A percentile compares a stretch with the other conserved stretches of the same genome.
Conservation (phyloP, 2,888 invertebrate genomes). For the Onthophagus sagittarius region DNA sequence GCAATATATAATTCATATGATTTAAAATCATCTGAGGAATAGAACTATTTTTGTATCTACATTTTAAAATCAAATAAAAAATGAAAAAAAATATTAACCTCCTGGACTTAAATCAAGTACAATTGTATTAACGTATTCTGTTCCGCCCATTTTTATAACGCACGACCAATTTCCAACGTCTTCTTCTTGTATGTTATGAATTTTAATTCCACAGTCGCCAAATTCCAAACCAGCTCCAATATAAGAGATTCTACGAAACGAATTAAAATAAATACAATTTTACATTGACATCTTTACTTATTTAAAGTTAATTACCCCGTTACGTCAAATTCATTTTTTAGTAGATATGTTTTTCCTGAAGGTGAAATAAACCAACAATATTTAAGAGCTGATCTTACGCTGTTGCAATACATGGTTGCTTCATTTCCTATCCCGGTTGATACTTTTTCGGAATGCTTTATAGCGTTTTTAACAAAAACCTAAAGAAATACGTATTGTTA, state of each 20-base stretch:
- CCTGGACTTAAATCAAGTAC: not conserved
- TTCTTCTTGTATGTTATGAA: constrained; percentile 20
- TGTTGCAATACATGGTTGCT: constrained; percentile 17
- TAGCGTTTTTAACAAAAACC: not conserved
- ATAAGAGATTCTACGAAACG: constrained; percentile 25
- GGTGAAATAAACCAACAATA: constrained; percentile 23
- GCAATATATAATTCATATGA: too few relatives aligned
- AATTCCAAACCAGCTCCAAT: constrained; percentile 28
- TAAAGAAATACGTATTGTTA: not conserved
- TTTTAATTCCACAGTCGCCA: constrained; percentile 30
- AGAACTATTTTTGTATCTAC: too few relatives aligned
- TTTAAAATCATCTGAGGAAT: too few relatives aligned
- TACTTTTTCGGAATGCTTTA: constrained; percentile 10
- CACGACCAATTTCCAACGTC: constrained; percentile 31
- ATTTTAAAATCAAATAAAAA: not conserved
- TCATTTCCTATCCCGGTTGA: constrained; percentile 9
- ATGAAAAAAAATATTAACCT: not conserved
- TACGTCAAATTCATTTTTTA: constrained; percentile 10
- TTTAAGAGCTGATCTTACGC: constrained; percentile 5
- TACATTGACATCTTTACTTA: too few relatives aligned
- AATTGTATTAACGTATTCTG: not conserved
- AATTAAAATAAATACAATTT: too few relatives aligned
- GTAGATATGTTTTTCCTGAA: constrained; percentile 13
- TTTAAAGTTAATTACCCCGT: constrained; percentile 6
- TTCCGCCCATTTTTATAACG: constrained; percentile 10